Conservation (phyloP, 2,888 invertebrate genomes). For the Pomacea canaliculata region DNA sequence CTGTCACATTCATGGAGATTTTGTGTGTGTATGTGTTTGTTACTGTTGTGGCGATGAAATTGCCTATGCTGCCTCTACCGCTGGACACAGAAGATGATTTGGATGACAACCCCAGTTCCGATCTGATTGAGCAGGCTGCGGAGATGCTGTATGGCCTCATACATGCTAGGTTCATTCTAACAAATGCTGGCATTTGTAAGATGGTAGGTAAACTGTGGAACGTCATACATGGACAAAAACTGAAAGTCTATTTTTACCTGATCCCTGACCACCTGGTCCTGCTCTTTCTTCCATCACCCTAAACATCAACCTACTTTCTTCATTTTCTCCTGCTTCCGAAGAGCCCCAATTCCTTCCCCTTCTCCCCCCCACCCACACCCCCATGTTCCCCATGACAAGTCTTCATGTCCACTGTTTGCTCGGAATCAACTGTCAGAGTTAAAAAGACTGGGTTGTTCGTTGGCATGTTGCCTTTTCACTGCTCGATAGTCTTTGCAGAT, state of each 20-base stretch:
- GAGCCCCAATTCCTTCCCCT: too few species aligned
- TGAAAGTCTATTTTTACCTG: not conserved
- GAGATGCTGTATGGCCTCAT: slow-evolving; percentile 99
- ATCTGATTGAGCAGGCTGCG: slow-evolving; percentile 97
- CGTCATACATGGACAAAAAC: not conserved
- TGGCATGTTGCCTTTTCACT: slow-evolving; percentile 3
- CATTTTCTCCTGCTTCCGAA: too few species aligned
- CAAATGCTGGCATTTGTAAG: slow-evolving; percentile 96
- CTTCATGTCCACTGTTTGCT: not conserved
- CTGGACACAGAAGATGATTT: slow-evolving; percentile 28
- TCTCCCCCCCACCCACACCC: too few species aligned
- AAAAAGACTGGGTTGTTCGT: not conserved
- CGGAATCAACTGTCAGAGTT: not conserved
- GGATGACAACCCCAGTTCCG: slow-evolving; percentile 97
- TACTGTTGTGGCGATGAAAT: too few species aligned
- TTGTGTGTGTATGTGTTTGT: too few species aligned
- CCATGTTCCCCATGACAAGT: not conserved
- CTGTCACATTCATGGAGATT: too few species aligned
- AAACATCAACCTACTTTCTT: not conserved
- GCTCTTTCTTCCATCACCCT: not conserved
- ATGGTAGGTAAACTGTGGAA: slow-evolving; percentile 75
- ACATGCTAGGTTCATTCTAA: slow-evolving; percentile 97
- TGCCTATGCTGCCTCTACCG: too few species aligned
- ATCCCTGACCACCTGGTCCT: not conserved
- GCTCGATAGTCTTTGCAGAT: not conserved